Conservation (phyloP, 1,140 invertebrate species). For the Trinorchestia longiramus region DNA sequence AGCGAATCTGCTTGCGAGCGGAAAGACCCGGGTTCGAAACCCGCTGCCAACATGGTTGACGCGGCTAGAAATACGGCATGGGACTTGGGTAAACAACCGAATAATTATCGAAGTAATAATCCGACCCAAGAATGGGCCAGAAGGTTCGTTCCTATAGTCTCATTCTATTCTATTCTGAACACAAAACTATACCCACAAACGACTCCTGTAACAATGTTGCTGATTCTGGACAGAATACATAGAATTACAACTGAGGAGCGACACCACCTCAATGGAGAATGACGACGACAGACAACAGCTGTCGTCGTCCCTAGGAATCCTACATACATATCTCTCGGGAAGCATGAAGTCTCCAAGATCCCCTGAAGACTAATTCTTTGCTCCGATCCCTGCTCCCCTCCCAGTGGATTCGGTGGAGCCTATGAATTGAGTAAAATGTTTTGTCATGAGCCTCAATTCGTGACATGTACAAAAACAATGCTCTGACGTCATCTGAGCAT, state of each 20-base stretch:
- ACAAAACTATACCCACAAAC: too few relatives aligned
- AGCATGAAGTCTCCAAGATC: neutral
- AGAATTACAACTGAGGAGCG: neutral
- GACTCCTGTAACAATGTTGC: neutral
- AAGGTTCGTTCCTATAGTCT: too few relatives aligned
- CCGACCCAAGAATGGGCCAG: too few relatives aligned
- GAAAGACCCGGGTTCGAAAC: too few relatives aligned
- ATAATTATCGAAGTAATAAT: too few relatives aligned
- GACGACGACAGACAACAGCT: neutral
- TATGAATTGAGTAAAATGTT: neutral
- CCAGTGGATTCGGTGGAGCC: neutral
- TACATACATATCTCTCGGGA: neutral
- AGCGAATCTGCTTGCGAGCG: too few relatives aligned
- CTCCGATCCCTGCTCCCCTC: neutral
- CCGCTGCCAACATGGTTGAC: too few relatives aligned
- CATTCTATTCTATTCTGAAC: too few relatives aligned
- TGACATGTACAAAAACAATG: neutral
- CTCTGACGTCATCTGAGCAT: neutral
- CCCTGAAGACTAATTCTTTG: neutral
- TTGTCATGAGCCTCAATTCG: neutral
- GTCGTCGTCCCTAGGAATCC: too few relatives aligned
- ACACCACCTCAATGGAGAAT: neutral
- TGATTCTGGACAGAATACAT: neutral
- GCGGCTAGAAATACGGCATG: too few relatives aligned
- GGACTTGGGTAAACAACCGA: too few relatives aligned